Conservation (phyloP, 1,140 invertebrate species). For the Cydia pomonella region DNA sequence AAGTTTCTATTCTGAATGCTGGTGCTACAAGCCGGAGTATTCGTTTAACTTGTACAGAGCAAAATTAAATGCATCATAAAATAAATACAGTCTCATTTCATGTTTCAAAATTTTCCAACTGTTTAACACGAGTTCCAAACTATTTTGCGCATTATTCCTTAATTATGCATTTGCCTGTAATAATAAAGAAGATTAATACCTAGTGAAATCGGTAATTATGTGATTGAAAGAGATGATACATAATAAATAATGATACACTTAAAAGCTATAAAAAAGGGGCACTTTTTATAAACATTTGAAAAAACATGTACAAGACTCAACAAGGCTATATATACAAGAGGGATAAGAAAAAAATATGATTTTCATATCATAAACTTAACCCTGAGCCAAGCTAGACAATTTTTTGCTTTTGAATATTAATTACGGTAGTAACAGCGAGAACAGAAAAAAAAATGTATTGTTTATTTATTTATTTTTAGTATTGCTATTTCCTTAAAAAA, state of each 20-base stretch:
- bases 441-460: too few relatives aligned
- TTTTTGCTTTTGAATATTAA: too few relatives aligned
- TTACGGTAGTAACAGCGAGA: too few relatives aligned
- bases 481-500: too few relatives aligned
- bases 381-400: too few relatives aligned
- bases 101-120: slow-evolving; percentile 7
- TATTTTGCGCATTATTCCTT: background rate
- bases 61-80: slow-evolving; percentile 63
- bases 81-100: slow-evolving; percentile 53
- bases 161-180: background rate
- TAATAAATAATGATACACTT: background rate
- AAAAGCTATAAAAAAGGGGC: too few relatives aligned
- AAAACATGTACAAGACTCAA: too few relatives aligned
- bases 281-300: too few relatives aligned
- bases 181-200: background rate
- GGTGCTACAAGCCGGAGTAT: slow-evolving; percentile 56
- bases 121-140: background rate
- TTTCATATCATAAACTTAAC: too few relatives aligned
- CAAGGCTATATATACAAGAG: too few relatives aligned
- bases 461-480: too few relatives aligned
- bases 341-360: too few relatives aligned
- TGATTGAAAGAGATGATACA: background rate
- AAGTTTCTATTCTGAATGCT: slow-evolving; percentile 70
- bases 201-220: background rate
- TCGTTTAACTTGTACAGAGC: slow-evolving; percentile 52